Conservation (phyloP, 1,140 invertebrate species). For the Bombus consobrinus region DNA sequence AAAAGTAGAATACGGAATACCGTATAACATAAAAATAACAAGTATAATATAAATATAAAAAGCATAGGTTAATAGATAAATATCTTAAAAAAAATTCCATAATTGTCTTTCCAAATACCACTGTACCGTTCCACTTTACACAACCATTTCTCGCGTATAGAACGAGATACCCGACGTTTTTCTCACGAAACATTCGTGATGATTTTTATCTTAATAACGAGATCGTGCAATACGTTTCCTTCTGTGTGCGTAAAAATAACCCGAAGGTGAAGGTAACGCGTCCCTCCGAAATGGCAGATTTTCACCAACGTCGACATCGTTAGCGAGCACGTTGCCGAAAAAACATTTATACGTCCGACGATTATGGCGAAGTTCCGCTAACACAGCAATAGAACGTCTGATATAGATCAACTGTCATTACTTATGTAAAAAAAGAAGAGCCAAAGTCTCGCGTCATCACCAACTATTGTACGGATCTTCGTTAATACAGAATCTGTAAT, state of each 20-base stretch:
- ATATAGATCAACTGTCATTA: slow-evolving; percentile 41
- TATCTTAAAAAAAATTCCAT: not conserved
- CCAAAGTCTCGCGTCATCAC: not conserved
- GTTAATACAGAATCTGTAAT: not conserved
- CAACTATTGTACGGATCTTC: not conserved
- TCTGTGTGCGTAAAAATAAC: not conserved
- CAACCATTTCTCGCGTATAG: not conserved
- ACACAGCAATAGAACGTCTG: not conserved
- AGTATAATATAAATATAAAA: not conserved
- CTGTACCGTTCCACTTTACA: not conserved
- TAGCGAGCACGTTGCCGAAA: not conserved
- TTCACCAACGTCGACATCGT: slow-evolving; percentile 2
- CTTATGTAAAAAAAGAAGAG: slow-evolving; percentile 38
- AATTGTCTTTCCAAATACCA: not conserved
- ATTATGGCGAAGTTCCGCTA: not conserved
- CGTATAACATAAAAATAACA: not conserved
- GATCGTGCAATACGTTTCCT: not conserved
- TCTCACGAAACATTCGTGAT: not conserved
- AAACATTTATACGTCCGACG: not conserved
- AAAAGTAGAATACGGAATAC: not conserved
- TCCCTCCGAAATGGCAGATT: not conserved
- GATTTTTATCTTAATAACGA: not conserved
- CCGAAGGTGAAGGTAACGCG: not conserved
- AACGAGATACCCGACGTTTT: not conserved
- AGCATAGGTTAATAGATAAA: not conserved